Evolutionary conservation across 2,113 vertebrate species (phyloP).

Genomic region (Perccottus glenii): DNA sequence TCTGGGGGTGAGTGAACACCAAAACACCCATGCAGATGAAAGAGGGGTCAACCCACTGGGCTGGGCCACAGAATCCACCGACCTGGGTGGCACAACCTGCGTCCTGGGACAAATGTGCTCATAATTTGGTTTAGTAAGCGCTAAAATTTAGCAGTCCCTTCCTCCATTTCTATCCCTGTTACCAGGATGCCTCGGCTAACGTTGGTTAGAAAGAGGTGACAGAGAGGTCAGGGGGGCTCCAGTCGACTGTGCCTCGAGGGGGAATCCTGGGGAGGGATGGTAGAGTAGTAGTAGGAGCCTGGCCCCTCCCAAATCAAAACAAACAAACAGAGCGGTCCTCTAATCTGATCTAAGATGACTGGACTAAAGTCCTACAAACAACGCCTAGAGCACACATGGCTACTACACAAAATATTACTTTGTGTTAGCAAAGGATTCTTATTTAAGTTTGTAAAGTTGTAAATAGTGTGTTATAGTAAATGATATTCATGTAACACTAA

Average conservation of each 20-base stretch:
- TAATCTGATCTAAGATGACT: constrained; percentile 76
- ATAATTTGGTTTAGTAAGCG: constrained; percentile 72
- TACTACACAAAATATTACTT: constrained; percentile 8
- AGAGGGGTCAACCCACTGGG: constrained; percentile 41
- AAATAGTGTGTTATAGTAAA: no score
- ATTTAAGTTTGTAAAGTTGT: no score
- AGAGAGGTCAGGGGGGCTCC: constrained; percentile 75
- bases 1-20: constrained; percentile 24
- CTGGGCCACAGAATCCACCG: constrained; percentile 44
- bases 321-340: constrained; percentile 78
- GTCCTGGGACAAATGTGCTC: constrained; percentile 68
- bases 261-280: constrained; percentile 69
- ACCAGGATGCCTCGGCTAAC: constrained; percentile 67
- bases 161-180: constrained; percentile 47
- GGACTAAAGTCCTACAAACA: constrained; percentile 56
- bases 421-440: neutral
- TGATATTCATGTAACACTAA: no score
- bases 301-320: constrained; percentile 74
- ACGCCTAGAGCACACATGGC: constrained; percentile 42
- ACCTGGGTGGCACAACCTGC: constrained; percentile 72
- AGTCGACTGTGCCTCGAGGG: constrained; percentile 69
- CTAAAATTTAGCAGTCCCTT: constrained; percentile 60
- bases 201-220: constrained; percentile 65
- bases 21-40: constrained; percentile 57
- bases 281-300: constrained; percentile 52